These are phyloP conservation scores for Drosophila murphyi DNA, from an alignment of 1,140 invertebrate genomes.

Conservation along the genomic window DNA sequence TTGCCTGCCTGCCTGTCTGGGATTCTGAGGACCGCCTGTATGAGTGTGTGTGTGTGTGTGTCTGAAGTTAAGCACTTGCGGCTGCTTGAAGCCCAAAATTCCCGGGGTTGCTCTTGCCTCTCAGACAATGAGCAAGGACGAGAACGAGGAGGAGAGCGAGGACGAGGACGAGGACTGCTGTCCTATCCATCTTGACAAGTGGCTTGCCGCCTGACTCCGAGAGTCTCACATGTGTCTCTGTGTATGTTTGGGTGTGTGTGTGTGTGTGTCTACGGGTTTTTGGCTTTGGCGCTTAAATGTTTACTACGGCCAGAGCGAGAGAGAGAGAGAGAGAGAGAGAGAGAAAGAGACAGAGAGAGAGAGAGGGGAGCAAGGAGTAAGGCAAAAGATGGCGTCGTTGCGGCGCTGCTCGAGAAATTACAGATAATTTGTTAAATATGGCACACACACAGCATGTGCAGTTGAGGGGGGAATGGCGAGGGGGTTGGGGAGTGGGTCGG, in stretches of 20 bases:
- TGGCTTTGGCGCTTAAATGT: conserved; percentile 45
- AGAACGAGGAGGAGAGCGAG: conserved; percentile 11
- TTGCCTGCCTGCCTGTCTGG: conserved; percentile 60
- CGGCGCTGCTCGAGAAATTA: conserved; percentile 77
- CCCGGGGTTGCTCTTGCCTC: conserved; percentile 50
- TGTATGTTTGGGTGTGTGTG: conserved; percentile 20
- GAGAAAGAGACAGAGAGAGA: background rate
- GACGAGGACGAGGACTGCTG: conserved; percentile 33
- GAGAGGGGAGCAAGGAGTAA: conserved; percentile 12
- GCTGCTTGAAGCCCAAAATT: conserved; percentile 79
- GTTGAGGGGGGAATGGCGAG: background rate
- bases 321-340: background rate
- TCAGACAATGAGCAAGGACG: conserved; percentile 40
- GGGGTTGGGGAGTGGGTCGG: background rate
- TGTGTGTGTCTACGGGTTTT: conserved; percentile 10
- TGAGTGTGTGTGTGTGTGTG: conserved; percentile 33
- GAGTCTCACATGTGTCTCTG: background rate
- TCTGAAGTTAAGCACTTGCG: conserved; percentile 82
- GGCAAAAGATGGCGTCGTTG: conserved; percentile 46
- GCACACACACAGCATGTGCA: conserved; percentile 52
- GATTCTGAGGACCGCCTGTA: background rate
- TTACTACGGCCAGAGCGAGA: conserved; percentile 35
- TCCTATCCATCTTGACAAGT: conserved; percentile 80
- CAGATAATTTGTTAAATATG: conserved; percentile 84
- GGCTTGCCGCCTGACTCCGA: conserved; percentile 61